Percentiles rank a stretch among this genome's conserved stretches.
Evolutionary conservation across 2,113 vertebrate genomes (phyloP).

Genomic region (Rhea pennata): DNA sequence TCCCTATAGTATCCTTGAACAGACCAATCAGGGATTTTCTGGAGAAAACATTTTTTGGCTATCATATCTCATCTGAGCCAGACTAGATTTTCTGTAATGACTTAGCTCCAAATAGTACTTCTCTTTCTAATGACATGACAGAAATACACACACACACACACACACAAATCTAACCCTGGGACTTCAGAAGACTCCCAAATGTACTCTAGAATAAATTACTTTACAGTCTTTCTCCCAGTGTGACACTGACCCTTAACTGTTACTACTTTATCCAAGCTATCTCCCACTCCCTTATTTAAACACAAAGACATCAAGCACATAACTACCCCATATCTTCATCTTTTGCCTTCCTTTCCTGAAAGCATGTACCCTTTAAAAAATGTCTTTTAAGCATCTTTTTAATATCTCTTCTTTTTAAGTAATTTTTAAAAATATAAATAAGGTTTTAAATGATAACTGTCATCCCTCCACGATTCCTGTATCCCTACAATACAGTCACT

Average conservation of each 20-base stretch:
- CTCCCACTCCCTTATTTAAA: neutral
- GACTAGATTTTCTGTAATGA: conserved; percentile 50
- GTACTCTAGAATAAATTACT: neutral
- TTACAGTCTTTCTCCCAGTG: neutral
- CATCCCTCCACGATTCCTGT: neutral
- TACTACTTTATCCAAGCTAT: neutral
- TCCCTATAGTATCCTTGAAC: neutral
- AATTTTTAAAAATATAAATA: neutral
- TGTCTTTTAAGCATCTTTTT: neutral
- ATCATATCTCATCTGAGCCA: conserved; percentile 2
- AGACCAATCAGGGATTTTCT: conserved; percentile 6
- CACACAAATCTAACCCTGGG: neutral
- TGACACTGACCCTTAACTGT: neutral
- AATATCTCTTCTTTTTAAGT: neutral
- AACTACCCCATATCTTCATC: neutral
- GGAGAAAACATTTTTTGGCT: conserved; percentile 11
- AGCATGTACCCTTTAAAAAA: too few relatives aligned
- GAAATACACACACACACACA: neutral
- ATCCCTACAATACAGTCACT: neutral
- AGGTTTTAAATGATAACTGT: neutral
- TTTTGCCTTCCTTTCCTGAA: neutral
- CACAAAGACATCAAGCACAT: neutral
- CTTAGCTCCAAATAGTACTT: conserved; percentile 1
- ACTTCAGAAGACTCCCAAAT: neutral
- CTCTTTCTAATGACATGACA: neutral